Evolutionary conservation across 1,140 invertebrate genomes (phyloP), one percentile per base, ranked within the genome.

Genomic region (Reticulitermes speratus): DNA sequence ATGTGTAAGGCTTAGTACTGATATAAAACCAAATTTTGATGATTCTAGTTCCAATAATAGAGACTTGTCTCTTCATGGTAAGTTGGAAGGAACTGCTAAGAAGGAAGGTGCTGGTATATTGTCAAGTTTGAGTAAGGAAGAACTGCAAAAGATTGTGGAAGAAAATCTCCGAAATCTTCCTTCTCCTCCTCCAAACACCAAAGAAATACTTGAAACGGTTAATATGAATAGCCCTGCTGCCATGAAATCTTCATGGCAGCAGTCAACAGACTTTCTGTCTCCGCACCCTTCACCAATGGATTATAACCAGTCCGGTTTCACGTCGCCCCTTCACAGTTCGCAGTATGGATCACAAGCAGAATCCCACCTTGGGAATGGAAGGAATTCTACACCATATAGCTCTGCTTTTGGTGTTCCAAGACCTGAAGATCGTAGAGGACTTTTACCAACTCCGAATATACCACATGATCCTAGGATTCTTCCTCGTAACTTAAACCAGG

Each of bases 101-200:
- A 85, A 69, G 65, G 52, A 75, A 45, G 16, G 44, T 59, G n/a
- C 7, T 11, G 85, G 59, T 32, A 85, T 85, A 16, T 55, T 86
- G 30, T 55, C 86, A 21, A 59, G 44, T 45, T 48, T 86, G 55
- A 86, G 82, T 86, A 45, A 83, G 38, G 86, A 86, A n/a, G 48
- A 86, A 30, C 44, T 86, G 11, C 86, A 86, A 59, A 83, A 65
- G 30, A 65, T 86, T 48, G 86, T 86, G 19, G 25, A 32, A 11
- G 86, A 55, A 6, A 86, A 86, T 69, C 86, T 86, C 14, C 83
- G 83, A 14, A 55, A 84, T n/a, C 83, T 84, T 59, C 83, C 83
- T 32, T 84, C 83, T n/a, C 83, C 83, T 52, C 83, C 83, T n/a
- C 83, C 83, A 38, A 84, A 44, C 83, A 84, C 83, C 14, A 84